phyloP scores from a whole-genome alignment of 2,113 vertebrate genomes.

The Cryptomyrus ogoouensis region DNA sequence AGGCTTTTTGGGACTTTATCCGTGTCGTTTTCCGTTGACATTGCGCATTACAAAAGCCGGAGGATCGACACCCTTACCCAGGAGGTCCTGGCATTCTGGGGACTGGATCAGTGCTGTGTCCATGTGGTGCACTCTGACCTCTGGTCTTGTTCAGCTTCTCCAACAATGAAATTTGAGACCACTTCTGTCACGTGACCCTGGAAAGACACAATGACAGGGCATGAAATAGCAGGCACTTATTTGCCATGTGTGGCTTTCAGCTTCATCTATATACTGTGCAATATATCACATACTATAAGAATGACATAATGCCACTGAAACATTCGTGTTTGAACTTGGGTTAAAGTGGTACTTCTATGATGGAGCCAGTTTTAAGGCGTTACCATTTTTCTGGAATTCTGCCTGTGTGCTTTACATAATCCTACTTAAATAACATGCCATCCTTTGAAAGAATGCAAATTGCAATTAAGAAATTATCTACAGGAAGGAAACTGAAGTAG shows the following conservation, averaged over 20 bases:
- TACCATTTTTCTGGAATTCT: not conserved
- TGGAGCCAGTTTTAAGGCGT: not conserved
- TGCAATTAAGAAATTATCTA: not conserved
- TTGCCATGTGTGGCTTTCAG: not conserved
- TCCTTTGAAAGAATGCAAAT: constrained; percentile 9
- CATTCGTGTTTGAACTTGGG: not conserved
- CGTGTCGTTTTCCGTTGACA: not conserved
- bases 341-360: not conserved
- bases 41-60: not conserved
- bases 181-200: not conserved
- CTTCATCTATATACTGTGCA: not conserved
- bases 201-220: not conserved
- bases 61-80: not conserved
- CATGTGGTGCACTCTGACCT: not conserved
- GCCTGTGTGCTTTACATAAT: not conserved
- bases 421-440: not conserved
- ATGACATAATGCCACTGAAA: not conserved
- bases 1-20: not conserved
- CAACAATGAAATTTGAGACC: not conserved
- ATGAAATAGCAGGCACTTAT: not conserved
- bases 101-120: not conserved
- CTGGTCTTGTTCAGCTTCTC: not conserved
- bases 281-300: not conserved
- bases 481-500: not conserved
- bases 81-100: not conserved